Percentiles rank a stretch among this genome's conserved stretches.
Evolutionary conservation across 2,797 vertebrate species (phyloP).

Genomic region (Tragelaphus eurycerus): DNA sequence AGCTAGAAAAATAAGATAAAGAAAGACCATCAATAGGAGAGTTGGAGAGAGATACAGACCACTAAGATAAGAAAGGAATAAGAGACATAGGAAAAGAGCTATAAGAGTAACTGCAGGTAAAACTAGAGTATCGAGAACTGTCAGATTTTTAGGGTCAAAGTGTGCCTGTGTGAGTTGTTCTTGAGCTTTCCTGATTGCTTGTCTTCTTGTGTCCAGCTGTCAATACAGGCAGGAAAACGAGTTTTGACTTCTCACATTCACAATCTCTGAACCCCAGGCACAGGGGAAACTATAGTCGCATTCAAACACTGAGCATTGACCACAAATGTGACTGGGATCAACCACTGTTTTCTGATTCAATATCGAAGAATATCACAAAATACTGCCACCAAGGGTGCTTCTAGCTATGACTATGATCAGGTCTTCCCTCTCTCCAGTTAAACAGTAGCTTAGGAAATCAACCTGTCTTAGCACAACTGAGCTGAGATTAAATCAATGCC

Average conservation of each 20-base stretch:
- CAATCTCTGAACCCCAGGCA: background rate
- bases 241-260: background rate
- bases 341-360: background rate
- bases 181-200: background rate
- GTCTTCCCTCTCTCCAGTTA: background rate
- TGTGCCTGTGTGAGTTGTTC: background rate
- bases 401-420: background rate
- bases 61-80: background rate
- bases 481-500: background rate
- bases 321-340: background rate
- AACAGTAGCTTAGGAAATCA: conserved; percentile 25
- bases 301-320: background rate
- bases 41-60: background rate
- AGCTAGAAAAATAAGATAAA: conserved; percentile 59
- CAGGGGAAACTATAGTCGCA: background rate
- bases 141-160: background rate
- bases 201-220: background rate
- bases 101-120: background rate
- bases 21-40: background rate
- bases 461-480: background rate
- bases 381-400: background rate
- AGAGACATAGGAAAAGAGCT: background rate
- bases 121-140: background rate
- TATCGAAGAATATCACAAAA: background rate
- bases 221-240: background rate